Conservation (phyloP, 2,113 vertebrate genomes). For the Centropus unirufus region DNA sequence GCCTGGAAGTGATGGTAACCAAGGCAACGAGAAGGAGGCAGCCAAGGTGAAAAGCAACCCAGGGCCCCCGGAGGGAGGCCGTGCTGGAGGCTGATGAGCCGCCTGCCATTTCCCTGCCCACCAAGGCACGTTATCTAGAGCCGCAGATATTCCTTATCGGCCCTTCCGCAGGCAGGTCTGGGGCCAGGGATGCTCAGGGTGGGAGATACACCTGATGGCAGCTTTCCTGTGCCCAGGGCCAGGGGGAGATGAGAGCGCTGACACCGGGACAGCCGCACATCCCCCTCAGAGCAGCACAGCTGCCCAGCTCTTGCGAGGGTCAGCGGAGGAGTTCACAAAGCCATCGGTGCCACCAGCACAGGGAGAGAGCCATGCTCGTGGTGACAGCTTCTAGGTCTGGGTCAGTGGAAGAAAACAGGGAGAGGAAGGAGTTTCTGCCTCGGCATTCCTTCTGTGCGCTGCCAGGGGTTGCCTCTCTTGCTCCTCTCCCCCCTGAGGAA, state of each 20-base stretch:
- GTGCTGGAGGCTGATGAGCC: slow-evolving; percentile 57
- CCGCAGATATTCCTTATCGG: neutral
- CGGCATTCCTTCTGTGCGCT: neutral
- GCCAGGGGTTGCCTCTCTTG: rapidly evolving
- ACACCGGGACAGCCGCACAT: neutral
- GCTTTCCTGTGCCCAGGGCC: neutral
- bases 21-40: slow-evolving; percentile 69
- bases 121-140: slow-evolving; percentile 28
- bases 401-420: neutral
- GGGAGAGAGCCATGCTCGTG: neutral
- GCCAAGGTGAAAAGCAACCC: slow-evolving; percentile 66
- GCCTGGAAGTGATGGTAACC: slow-evolving; percentile 67
- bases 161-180: rapidly evolving
- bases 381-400: neutral
- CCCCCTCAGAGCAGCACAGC: rapidly evolving
- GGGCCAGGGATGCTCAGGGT: neutral
- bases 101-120: slow-evolving; percentile 53
- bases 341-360: neutral
- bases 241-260: neutral
- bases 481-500: neutral
- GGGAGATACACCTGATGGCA: neutral
- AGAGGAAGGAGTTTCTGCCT: rapidly evolving
- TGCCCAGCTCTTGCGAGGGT: neutral
- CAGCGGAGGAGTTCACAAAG: neutral
- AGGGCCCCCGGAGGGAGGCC: slow-evolving; percentile 58